Percentiles rank a stretch among this genome's conserved stretches.
phyloP scores from a whole-genome alignment of 2,888 invertebrate species.

The Parnassius smintheus region DNA sequence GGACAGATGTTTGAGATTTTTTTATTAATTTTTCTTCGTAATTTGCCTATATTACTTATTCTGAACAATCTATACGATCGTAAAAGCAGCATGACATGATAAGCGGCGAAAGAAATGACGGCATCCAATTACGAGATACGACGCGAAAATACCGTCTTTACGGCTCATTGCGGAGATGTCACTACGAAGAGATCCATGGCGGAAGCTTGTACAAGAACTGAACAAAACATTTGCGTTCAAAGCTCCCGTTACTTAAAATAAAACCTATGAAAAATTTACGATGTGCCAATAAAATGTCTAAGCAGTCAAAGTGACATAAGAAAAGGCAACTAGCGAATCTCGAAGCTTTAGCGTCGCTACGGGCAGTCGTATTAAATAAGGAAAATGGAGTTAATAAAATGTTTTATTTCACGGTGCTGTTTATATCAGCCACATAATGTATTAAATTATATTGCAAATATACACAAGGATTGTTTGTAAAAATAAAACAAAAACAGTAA shows the following conservation, averaged over 20 bases:
- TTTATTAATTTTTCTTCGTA: too few species aligned
- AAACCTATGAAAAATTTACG: conserved; percentile 21
- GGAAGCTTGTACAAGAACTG: not conserved
- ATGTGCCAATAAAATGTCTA: conserved; percentile 21
- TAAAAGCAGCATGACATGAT: conserved; percentile 9
- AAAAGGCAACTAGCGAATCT: conserved; percentile 26
- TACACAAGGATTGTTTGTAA: too few species aligned
- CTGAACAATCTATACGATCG: conserved; percentile 10
- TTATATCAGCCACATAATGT: too few species aligned
- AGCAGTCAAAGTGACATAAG: conserved; percentile 12
- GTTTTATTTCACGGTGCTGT: not conserved
- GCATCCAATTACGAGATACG: conserved; percentile 26
- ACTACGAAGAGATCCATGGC: conserved; percentile 13
- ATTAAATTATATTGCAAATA: too few species aligned
- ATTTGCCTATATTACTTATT: too few species aligned
- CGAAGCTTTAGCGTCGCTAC: conserved; percentile 11
- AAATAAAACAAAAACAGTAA: too few species aligned
- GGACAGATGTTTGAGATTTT: too few species aligned
- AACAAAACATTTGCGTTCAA: conserved; percentile 8
- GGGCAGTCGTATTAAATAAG: not conserved
- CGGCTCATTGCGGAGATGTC: conserved; percentile 24
- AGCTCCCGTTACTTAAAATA: conserved; percentile 5
- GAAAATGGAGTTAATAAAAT: not conserved
- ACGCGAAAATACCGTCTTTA: conserved; percentile 20
- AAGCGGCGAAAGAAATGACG: conserved; percentile 20